Conservation (phyloP, 2,888 invertebrate genomes). For the Shargacucullia verbasci region DNA sequence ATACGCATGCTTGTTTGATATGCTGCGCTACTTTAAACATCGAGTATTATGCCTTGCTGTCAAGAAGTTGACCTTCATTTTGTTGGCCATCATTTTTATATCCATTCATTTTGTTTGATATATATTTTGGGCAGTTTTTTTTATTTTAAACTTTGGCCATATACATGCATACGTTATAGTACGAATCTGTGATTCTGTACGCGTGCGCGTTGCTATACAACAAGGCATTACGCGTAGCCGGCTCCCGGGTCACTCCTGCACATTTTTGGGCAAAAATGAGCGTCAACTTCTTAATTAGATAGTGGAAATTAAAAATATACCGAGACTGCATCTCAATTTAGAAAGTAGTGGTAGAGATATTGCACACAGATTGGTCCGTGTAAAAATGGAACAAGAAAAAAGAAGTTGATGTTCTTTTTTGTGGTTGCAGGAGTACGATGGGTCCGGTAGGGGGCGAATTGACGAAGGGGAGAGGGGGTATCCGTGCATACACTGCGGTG, state of each 20-base stretch:
- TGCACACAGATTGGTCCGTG: slow-evolving; percentile 85
- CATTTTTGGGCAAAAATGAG: slow-evolving; percentile 93
- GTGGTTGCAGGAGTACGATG: slow-evolving; percentile 97
- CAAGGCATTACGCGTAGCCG: slow-evolving; percentile 85
- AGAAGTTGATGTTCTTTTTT: slow-evolving; percentile 96
- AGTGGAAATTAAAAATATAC: slow-evolving; percentile 80
- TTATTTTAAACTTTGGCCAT: slow-evolving; percentile 84
- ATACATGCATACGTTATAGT: slow-evolving; percentile 79
- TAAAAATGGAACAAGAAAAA: slow-evolving; percentile 88
- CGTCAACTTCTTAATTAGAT: slow-evolving; percentile 94
- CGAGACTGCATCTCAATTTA: slow-evolving; percentile 88
- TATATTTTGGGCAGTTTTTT: slow-evolving; percentile 86
- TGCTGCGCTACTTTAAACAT: slow-evolving; percentile 86
- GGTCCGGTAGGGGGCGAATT: slow-evolving; percentile 89
- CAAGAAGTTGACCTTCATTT: slow-evolving; percentile 99
- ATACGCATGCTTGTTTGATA: slow-evolving; percentile 86
- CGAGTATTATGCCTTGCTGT: slow-evolving; percentile 91
- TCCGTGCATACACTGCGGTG: slow-evolving; percentile 97
- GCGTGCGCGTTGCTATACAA: slow-evolving; percentile 84
- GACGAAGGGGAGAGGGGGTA: slow-evolving; percentile 89
- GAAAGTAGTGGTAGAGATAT: slow-evolving; percentile 87
- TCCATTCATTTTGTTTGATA: slow-evolving; percentile 88
- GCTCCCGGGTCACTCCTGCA: slow-evolving; percentile 88
- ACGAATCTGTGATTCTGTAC: slow-evolving; percentile 79
- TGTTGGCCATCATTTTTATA: slow-evolving; percentile 95